Conservation (phyloP, 2,113 vertebrate species). For the Pungitius pungitius region DNA sequence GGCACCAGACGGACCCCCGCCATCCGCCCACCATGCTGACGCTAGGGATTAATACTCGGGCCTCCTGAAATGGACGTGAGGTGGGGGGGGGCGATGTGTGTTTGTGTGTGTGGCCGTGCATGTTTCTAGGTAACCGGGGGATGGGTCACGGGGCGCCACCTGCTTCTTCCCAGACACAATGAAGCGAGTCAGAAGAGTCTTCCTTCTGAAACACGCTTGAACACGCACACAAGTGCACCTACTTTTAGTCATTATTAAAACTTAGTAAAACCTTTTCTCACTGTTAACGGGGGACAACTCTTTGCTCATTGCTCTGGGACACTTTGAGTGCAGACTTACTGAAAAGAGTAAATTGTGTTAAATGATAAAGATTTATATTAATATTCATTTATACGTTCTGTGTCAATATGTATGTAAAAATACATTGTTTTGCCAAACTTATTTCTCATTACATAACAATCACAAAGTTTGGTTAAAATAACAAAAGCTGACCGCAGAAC, state of each 20-base stretch:
- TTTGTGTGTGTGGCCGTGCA: slow-evolving; percentile 9
- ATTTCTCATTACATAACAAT: no score
- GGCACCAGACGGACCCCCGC: slow-evolving; percentile 78
- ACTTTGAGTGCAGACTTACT: background rate
- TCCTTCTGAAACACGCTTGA: slow-evolving; percentile 1
- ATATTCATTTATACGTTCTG: no score
- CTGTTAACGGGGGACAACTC: background rate
- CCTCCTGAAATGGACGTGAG: slow-evolving; percentile 50
- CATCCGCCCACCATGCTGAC: slow-evolving; percentile 74
- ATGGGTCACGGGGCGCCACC: slow-evolving; percentile 71
- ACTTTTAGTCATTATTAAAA: background rate
- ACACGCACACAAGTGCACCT: slow-evolving; percentile 3
- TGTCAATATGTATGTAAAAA: no score
- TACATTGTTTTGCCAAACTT: no score
- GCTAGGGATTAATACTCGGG: slow-evolving; percentile 77
- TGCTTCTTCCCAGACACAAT: slow-evolving; percentile 78
- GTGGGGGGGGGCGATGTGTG: slow-evolving; percentile 45
- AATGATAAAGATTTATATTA: background rate
- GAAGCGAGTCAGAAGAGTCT: slow-evolving; percentile 37
- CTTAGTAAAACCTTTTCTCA: background rate
- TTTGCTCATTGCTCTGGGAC: background rate
- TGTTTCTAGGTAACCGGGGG: slow-evolving; percentile 68
- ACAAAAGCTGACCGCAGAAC: background rate
- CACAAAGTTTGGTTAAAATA: background rate
- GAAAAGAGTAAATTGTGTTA: background rate